These are phyloP conservation scores for Nothocercus julius DNA, from an alignment of 2,113 vertebrate species.

Conservation along the genomic window DNA sequence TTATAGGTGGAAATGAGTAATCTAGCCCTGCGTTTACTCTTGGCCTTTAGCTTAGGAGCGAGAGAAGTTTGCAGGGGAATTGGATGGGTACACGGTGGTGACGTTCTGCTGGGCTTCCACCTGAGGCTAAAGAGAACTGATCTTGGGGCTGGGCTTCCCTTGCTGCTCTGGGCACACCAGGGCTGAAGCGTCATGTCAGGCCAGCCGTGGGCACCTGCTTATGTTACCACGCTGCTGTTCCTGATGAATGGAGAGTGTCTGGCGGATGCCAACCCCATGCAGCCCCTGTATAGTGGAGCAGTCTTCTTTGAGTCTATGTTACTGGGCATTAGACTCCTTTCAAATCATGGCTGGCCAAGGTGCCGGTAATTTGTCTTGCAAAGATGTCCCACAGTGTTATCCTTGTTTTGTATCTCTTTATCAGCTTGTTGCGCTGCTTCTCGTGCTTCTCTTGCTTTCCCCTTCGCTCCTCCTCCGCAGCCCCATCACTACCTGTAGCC, in stretches of 20 bases:
- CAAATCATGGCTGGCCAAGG: not conserved
- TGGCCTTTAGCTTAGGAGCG: not conserved
- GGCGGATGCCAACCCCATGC: not conserved
- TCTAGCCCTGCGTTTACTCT: not conserved
- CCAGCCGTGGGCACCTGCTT: not conserved
- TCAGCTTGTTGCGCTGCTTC: not conserved
- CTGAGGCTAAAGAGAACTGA: not conserved
- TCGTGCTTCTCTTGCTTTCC: not conserved
- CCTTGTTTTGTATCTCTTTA: conserved; percentile 14
- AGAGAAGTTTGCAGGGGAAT: not conserved
- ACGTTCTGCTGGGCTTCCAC: not conserved
- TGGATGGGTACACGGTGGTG: not conserved
- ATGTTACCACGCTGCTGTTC: not conserved
- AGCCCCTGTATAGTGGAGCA: not conserved
- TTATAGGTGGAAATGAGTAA: not conserved
- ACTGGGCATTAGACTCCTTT: not conserved
- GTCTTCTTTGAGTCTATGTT: not conserved
- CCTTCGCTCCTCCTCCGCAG: not conserved
- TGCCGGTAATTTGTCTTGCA: not conserved
- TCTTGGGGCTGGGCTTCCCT: not conserved
- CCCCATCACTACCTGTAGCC: not conserved
- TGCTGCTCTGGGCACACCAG: not conserved
- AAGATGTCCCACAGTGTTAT: not conserved
- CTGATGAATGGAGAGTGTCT: not conserved
- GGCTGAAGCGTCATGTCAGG: not conserved